These are phyloP conservation scores for Brachyistius frenatus DNA, from an alignment of 2,113 vertebrate genomes.

Conservation along the genomic window DNA sequence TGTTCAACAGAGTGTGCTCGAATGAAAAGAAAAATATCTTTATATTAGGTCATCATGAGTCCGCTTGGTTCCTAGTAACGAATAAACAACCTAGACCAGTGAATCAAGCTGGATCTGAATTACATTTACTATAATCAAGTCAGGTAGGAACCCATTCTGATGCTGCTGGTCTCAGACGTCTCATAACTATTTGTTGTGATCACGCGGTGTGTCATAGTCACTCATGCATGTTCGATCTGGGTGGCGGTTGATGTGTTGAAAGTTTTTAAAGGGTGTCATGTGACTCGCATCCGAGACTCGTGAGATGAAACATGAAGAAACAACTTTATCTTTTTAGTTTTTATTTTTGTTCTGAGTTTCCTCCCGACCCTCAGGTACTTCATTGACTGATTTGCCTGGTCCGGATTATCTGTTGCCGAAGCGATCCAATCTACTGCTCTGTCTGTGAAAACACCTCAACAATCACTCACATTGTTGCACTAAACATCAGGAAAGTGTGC, in stretches of 20 bases:
- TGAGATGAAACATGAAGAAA: neutral
- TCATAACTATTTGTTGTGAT: neutral
- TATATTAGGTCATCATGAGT: too few relatives aligned
- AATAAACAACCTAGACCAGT: too few relatives aligned
- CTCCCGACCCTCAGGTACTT: neutral
- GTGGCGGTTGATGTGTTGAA: neutral
- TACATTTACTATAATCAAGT: too few relatives aligned
- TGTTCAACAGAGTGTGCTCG: neutral
- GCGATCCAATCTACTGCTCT: neutral
- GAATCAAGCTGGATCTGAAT: too few relatives aligned
- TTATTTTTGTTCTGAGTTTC: neutral
- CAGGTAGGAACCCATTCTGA: too few relatives aligned
- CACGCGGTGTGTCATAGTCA: neutral
- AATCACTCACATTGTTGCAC: constrained; percentile 20
- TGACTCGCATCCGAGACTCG: neutral
- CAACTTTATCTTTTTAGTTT: neutral
- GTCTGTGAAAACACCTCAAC: constrained; percentile 19
- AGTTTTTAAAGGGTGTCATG: neutral
- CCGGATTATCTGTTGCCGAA: constrained; percentile 1
- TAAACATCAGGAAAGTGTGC: neutral
- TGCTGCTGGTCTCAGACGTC: too few relatives aligned
- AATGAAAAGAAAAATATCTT: neutral
- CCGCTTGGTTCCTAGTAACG: too few relatives aligned
- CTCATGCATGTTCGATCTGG: neutral
- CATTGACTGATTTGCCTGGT: neutral